Base-by-base conservation (phyloP, 1,140 invertebrate species). In the Tetramorium parvispinum region DNA sequence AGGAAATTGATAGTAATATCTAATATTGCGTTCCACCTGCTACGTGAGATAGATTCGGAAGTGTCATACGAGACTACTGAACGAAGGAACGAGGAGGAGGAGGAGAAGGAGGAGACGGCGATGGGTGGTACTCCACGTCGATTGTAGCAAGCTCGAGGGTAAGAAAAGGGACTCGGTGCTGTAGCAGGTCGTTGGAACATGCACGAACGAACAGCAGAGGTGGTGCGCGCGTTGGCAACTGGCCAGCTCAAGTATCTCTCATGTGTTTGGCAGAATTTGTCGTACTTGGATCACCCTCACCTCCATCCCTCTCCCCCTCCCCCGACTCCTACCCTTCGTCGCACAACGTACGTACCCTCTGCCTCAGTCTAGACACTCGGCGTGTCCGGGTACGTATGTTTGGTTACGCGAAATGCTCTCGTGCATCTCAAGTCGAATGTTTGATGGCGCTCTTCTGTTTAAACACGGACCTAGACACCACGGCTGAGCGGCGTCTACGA, bases 181-280 rank as follows among this genome's bases (percentile, higher is more conserved):
- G 79, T 40, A 49, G 57, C 71, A 61, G 66, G 77, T 91, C 86
- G 59, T 70, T 68, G 32, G 85, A 85, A 88, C 89, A 76, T 77
- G 83, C 32, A 88, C 65, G 87, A 88, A 70, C 79, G 88, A 89
- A 83, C 86, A 83, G 87, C 76, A 37, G 65, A 81, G 88, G 73
- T 86, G 86, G 83, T 88, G 86, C 85, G 83, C 87, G 86, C 85
- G 85, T 91, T 92, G 92, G 92, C 92, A 77, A 87, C 21, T 75
- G 82, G 90, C 92, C 92, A 92, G 83, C 89, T 87, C 73, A 21
- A 92, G 91, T 91, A 91, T 91, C 86, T 91, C 89, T 88, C 88
- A 76, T 91, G 91, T 91, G 89, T 92, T 92, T 92, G 91, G 86
- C 89, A 91, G 85, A 89, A 92, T 92, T 92, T 92, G 89, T 92